phyloP scores from a whole-genome alignment of 2,888 invertebrate species.

The Tetragonula carbonaria region DNA sequence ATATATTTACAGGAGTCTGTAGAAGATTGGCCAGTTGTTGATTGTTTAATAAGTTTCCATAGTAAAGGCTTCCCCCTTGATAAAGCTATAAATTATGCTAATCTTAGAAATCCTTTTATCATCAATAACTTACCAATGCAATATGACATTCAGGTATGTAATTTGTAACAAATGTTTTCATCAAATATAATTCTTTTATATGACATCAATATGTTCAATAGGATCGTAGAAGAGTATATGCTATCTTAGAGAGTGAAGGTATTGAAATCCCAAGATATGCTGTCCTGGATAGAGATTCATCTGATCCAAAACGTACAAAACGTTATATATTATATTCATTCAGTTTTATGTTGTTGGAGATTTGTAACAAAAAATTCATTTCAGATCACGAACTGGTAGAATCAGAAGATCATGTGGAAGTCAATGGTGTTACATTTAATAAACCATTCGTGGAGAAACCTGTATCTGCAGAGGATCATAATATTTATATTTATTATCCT shows the following conservation, averaged over 20 bases:
- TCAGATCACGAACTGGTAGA: conserved; percentile 96
- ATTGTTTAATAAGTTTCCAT: conserved; percentile 99
- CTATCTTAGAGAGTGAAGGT: conserved; percentile 96
- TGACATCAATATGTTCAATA: conserved; percentile 78
- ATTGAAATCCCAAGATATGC: conserved; percentile 99
- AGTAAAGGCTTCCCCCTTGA: conserved; percentile 99
- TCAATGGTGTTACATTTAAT: conserved; percentile 97
- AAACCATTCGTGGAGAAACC: conserved; percentile 99
- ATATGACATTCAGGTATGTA: conserved; percentile 95
- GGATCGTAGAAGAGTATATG: conserved; percentile 97
- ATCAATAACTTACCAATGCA: conserved; percentile 99
- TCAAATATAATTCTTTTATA: conserved; percentile 4
- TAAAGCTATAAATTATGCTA: conserved; percentile 98
- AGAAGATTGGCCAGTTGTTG: conserved; percentile 99
- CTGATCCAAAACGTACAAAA: conserved; percentile 93
- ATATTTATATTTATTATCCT: conserved; percentile 99
- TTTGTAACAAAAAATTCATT: conserved; percentile 75
- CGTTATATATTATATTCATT: background rate
- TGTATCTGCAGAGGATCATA: conserved; percentile 99
- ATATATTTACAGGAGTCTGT: conserved; percentile 90
- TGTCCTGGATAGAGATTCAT: conserved; percentile 96
- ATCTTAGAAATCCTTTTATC: conserved; percentile 96
- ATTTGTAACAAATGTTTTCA: conserved; percentile 4
- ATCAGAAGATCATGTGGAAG: conserved; percentile 98
- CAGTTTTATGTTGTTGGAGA: conserved; percentile 2